A percentile compares a stretch with the other conserved stretches of the same genome.
Evolutionary conservation across 2,888 invertebrate species (phyloP).

Genomic region (Dynastes tityus): DNA sequence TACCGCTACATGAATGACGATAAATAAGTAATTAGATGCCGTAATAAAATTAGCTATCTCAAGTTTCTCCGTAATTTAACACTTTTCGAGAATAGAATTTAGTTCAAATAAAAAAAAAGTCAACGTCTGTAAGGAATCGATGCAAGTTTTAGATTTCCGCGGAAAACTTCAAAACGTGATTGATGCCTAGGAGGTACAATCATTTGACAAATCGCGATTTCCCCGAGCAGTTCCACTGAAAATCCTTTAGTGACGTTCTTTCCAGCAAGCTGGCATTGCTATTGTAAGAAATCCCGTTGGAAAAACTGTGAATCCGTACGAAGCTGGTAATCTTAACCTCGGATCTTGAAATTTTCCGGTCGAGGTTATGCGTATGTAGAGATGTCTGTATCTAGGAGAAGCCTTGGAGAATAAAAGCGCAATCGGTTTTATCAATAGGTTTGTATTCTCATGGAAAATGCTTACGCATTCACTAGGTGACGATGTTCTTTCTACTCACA

Average conservation of each 20-base stretch:
- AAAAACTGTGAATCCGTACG: neutral
- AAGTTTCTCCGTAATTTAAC: neutral
- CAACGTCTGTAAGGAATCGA: neutral
- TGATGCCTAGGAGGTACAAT: neutral
- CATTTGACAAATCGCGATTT: conserved; percentile 15
- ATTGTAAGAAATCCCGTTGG: neutral
- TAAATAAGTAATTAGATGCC: too few relatives aligned
- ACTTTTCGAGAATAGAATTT: neutral
- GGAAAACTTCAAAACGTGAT: conserved; percentile 5
- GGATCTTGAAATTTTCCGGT: too few relatives aligned
- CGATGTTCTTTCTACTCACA: too few relatives aligned
- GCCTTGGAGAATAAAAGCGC: neutral
- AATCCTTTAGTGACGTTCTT: conserved; percentile 13
- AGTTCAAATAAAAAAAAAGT: neutral
- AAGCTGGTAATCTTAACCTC: neutral
- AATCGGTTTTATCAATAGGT: too few relatives aligned
- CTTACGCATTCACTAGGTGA: too few relatives aligned
- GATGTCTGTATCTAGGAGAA: neutral
- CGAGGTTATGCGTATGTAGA: neutral
- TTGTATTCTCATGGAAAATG: too few relatives aligned
- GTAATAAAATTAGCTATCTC: too few relatives aligned
- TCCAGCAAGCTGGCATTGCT: neutral
- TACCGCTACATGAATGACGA: too few relatives aligned
- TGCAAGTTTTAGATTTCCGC: neutral
- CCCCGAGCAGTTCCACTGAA: conserved; percentile 1